Conservation (phyloP, 1,140 invertebrate genomes). For the Ooceraea biroi region DNA sequence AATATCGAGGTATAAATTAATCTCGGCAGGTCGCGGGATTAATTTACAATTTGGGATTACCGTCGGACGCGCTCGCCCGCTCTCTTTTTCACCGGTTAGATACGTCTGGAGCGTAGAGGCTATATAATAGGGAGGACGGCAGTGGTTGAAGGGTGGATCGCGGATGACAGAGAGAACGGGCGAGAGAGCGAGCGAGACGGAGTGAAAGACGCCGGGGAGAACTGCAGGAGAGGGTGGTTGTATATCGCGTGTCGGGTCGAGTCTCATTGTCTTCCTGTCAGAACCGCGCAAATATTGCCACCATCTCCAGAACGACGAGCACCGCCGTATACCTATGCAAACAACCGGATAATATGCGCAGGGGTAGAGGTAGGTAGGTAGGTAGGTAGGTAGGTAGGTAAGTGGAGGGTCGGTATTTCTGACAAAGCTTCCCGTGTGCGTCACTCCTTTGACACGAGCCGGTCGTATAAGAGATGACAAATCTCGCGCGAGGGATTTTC, state of each 20-base stretch:
- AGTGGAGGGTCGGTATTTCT: constrained; percentile 79
- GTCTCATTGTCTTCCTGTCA: constrained; percentile 85
- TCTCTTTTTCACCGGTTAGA: constrained; percentile 28
- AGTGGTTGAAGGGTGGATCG: constrained; percentile 78
- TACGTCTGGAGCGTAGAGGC: constrained; percentile 65
- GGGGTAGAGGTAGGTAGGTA: constrained; percentile 42
- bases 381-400: constrained; percentile 65
- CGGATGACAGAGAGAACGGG: constrained; percentile 79
- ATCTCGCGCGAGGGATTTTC: constrained; percentile 71
- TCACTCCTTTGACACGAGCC: constrained; percentile 78
- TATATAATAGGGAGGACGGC: constrained; percentile 55
- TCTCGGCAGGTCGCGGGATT: constrained; percentile 78
- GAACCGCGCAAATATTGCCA: constrained; percentile 84
- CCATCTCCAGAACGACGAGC: constrained; percentile 78
- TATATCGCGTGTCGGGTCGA: constrained; percentile 80
- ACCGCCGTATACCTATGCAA: constrained; percentile 63
- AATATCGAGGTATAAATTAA: constrained; percentile 77
- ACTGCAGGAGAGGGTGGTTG: constrained; percentile 60
- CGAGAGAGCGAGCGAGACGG: background rate
- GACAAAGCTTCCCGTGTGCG: constrained; percentile 76
- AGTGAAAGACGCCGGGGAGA: constrained; percentile 52
- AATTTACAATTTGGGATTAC: constrained; percentile 81
- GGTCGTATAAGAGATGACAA: constrained; percentile 64
- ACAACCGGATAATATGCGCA: constrained; percentile 46
- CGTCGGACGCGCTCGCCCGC: constrained; percentile 71